Conservation (phyloP, 2,888 invertebrate species). For the Ceratothoa steindachneri region DNA sequence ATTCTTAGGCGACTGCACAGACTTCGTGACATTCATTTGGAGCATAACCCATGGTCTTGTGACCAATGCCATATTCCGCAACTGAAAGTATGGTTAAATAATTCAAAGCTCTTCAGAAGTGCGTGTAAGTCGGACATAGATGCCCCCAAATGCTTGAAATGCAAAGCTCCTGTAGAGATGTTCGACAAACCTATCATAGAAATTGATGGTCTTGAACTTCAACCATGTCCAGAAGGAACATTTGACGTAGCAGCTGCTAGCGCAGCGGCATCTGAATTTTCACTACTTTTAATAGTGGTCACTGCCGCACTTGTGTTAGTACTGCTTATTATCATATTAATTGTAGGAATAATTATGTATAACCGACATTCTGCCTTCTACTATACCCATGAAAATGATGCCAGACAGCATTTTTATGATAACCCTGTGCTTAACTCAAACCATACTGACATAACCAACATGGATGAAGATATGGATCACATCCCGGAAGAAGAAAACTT, state of each 20-base stretch:
- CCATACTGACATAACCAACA: conserved; percentile 42
- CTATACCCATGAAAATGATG: conserved; percentile 73
- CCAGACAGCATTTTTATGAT: conserved; percentile 39
- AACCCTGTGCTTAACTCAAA: conserved; percentile 43
- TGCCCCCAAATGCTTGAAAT: conserved; percentile 43
- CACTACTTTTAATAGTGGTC: conserved; percentile 51
- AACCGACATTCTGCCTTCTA: conserved; percentile 69
- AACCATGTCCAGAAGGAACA: conserved; percentile 44
- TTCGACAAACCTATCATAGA: conserved; percentile 44
- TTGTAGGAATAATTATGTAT: conserved; percentile 61
- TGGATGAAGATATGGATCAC: conserved; percentile 42
- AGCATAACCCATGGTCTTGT: conserved; percentile 51
- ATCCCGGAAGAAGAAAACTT: conserved; percentile 21
- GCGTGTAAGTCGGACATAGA: conserved; percentile 47
- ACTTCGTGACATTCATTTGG: conserved; percentile 49
- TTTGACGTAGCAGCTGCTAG: conserved; percentile 33
- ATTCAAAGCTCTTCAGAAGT: conserved; percentile 46
- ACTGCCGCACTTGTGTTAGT: conserved; percentile 58
- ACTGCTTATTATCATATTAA: conserved; percentile 56
- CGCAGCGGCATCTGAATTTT: conserved; percentile 34
- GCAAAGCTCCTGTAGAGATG: conserved; percentile 40
- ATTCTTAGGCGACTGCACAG: conserved; percentile 50
- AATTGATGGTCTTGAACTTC: conserved; percentile 39
- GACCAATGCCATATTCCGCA: conserved; percentile 50
- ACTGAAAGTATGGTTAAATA: conserved; percentile 49